Evolutionary conservation across 2,113 vertebrate species (phyloP), one percentile per base, ranked within the genome.

Genomic region (Chaetodon auriga): DNA sequence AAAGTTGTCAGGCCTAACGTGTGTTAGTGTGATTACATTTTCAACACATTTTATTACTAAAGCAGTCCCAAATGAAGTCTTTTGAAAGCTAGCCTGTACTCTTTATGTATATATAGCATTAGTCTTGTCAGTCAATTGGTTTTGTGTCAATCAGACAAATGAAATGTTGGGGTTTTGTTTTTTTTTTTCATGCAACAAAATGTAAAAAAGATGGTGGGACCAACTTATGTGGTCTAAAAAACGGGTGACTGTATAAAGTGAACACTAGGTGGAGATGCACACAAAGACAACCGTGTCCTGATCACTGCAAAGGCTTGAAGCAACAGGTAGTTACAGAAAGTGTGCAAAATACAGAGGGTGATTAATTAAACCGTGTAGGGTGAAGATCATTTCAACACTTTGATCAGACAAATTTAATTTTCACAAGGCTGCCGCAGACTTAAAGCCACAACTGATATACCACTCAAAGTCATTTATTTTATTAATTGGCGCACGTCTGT

Each of bases 201-300:
- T 45, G 43, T 5, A 45, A 8, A 15, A 30, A 65, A 61, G 38
- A 25, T 15, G 2, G 6, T 57, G 16, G 55, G 68, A 54, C n/a
- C 7, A 76, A 55, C 13, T 1, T 12, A 16, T 30, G 7, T 49
- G 12, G 18, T 60, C 41, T 12, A 68, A 53, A 25, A 35, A 23
- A 58, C 12, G 10, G n/a, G 30, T 63, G 36, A 41, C 11, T 45
- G 1, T 30, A 48, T 18, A 54, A 68, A 96, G 90, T 96, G 95
- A 96, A 97, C 96, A 96, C 95, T 94, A 96, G 96, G 95, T 94
- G 97, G 96, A 95, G 95, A 96, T 95, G 95, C 93, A 95, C 93
- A 68, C 63, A 16, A 76, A 76, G 63, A 62, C 53, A 80, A 46
- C 46, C 66, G 14, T 69, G 19, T 43, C 18, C 19, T 48, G 38